Evolutionary conservation across 2,888 invertebrate genomes (phyloP), one percentile per base, ranked within the genome.

Genomic region (Dicyrtomina minuta): DNA sequence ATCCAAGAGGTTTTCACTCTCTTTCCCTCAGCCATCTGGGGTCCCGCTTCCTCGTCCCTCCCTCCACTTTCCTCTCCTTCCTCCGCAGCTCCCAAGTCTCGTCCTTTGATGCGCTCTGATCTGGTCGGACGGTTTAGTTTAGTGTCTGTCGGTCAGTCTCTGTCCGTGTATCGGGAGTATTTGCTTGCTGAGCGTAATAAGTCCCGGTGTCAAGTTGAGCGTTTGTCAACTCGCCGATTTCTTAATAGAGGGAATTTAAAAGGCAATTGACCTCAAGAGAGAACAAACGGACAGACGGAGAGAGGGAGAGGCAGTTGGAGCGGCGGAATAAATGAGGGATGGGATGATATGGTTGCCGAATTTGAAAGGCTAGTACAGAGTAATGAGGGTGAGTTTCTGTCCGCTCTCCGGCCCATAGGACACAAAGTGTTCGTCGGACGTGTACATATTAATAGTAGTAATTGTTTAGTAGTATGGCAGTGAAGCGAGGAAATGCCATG

Each of bases 401-500:
- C 53, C 33, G 39, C 65, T 49, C 65, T 49, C 43, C 43, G 67
- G 67, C 67, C 59, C 59, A n/a, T n/a, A 67, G 51, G 59, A 60
- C 60, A 67, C 46, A 53, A 24, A 61, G 41, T 61, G 43, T 39
- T 43, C 15, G 26, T 20, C 22, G 43, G n/a, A n/a, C 22, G 33
- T 39, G 41, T 39, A 61, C 61, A 61, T 41, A 61, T 20, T 46
- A 33, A 41, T 51, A 15, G 68, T 39, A 24, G 44, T 49, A 67
- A 67, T 67, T 61, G 68, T 61, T 51, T 60, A 61, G 68, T 62
- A 65, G 58, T 65, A 44, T 49, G 56, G 56, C 59, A 70, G 58
- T 64, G 27, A 59, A 65, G 58, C 65, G 69, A 46, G 46, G 53
- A 56, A 51, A 55, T 65, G 41, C 66, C 69, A 72, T 69, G 62